Base-by-base conservation (phyloP, 2,888 invertebrate genomes). In the Phorcus lineatus region DNA sequence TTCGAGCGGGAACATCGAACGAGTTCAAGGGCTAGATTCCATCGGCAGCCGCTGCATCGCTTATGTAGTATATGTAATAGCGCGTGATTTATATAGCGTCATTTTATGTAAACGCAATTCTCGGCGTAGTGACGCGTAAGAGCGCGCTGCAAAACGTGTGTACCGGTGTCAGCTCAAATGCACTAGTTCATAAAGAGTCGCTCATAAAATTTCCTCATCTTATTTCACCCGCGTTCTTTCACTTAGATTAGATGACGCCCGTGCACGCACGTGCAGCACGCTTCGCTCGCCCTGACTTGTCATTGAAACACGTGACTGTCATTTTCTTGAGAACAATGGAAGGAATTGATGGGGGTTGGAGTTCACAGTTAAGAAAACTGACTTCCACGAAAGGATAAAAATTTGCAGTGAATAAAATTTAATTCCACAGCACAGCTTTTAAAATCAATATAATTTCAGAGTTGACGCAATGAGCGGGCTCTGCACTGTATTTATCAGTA, bases 81-180 rank as follows among this genome's bases (percentile, higher is more conserved):
- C 70, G 70, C 70, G 70, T 70, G 70, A 70, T 70, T 70, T 70
- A 70, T 70, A 70, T 31, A 70, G 16, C 70, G 70, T 70, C 70
- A 70, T 70, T 70, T 40, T 70, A 70, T 40, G 70, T 70, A 70
- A 70, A 36, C 19, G 40, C 36, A 70, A 70, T 70, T 19, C 70
- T 36, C 40, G 36, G 36, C 36, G 70, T 70, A 70, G 19, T 36
- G 70, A 36, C 40, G 70, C 40, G 28, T 70, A 70, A 36, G 28
- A 36, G 47, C 70, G 4, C 40, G 9, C 70, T 16, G 70, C 70
- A 70, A 70, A 70, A 70, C 57, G 19, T 36, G 70, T 70, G 70
- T 70, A 36, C 36, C 28, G 70, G 40, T 70, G 36, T 17, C 36
- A 70, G 70, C 16, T 19, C 19, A 24, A 22, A 28, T 36, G 28